Evolutionary conservation across 2,113 vertebrate genomes (phyloP).

Genomic region (Callithrix jacchus): DNA sequence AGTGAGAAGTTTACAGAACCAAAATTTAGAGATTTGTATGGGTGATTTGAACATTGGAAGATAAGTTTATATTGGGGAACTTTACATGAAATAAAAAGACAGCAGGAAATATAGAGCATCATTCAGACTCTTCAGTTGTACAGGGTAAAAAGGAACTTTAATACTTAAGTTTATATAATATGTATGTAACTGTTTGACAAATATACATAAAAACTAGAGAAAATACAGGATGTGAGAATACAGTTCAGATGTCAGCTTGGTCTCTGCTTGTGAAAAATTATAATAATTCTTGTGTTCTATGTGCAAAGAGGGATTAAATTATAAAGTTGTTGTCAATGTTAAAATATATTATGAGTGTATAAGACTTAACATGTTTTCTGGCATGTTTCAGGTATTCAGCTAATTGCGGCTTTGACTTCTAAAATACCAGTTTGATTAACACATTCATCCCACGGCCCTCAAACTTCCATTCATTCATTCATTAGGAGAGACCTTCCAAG

Average conservation of each 20-base stretch:
- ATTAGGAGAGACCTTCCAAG: neutral
- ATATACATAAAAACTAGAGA: neutral
- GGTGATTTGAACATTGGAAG: neutral
- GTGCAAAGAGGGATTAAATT: neutral
- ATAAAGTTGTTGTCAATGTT: neutral
- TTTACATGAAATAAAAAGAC: neutral
- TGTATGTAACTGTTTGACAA: neutral
- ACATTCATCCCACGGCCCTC: neutral
- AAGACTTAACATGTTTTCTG: neutral
- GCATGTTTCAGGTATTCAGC: neutral
- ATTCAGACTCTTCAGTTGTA: neutral
- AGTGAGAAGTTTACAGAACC: neutral
- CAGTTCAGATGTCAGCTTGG: neutral
- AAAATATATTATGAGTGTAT: neutral
- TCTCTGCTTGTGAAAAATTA: neutral
- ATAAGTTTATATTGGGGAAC: neutral
- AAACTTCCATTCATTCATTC: neutral
- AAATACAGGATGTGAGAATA: neutral
- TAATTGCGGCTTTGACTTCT: neutral
- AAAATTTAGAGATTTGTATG: neutral
- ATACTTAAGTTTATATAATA: neutral
- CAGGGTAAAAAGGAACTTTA: neutral
- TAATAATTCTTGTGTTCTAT: neutral
- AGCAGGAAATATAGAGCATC: neutral
- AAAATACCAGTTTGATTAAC: neutral